Evolutionary conservation across 2,888 invertebrate species (phyloP).

Genomic region (Salticus scenicus): DNA sequence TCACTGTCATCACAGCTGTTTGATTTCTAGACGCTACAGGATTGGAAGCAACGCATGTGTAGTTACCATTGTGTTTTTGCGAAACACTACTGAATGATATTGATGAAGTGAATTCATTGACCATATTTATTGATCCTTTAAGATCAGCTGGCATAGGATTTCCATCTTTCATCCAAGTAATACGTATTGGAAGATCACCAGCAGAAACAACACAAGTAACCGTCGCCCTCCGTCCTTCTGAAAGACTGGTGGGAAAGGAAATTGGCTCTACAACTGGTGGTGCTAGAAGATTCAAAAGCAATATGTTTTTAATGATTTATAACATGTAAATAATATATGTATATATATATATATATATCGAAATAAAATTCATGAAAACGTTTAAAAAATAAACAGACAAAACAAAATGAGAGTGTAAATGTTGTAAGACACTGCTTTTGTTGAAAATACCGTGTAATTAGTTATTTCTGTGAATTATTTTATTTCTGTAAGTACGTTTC

Average conservation of each 20-base stretch:
- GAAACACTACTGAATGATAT: slow-evolving; percentile 75
- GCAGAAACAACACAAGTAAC: slow-evolving; percentile 67
- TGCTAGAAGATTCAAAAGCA: slow-evolving; percentile 45
- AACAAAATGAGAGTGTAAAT: too few relatives aligned
- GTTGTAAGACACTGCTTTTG: too few relatives aligned
- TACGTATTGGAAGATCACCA: slow-evolving; percentile 74
- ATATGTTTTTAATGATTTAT: not conserved
- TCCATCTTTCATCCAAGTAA: slow-evolving; percentile 76
- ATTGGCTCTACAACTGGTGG: slow-evolving; percentile 68
- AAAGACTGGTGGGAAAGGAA: slow-evolving; percentile 47
- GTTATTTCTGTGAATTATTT: too few relatives aligned
- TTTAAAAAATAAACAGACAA: too few relatives aligned
- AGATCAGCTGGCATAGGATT: slow-evolving; percentile 73
- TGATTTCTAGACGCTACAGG: slow-evolving; percentile 73
- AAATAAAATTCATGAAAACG: not conserved
- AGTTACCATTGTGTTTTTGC: slow-evolving; percentile 75
- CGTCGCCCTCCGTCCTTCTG: slow-evolving; percentile 56
- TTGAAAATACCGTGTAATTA: too few relatives aligned
- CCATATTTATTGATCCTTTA: slow-evolving; percentile 47
- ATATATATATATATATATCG: too few relatives aligned
- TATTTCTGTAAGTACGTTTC: too few relatives aligned
- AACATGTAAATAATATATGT: too few relatives aligned
- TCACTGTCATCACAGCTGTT: slow-evolving; percentile 73
- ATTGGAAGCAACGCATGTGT: slow-evolving; percentile 74
- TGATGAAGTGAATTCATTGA: slow-evolving; percentile 72